Base-by-base conservation (phyloP, 2,113 vertebrate species). In the Fregata magnificens region DNA sequence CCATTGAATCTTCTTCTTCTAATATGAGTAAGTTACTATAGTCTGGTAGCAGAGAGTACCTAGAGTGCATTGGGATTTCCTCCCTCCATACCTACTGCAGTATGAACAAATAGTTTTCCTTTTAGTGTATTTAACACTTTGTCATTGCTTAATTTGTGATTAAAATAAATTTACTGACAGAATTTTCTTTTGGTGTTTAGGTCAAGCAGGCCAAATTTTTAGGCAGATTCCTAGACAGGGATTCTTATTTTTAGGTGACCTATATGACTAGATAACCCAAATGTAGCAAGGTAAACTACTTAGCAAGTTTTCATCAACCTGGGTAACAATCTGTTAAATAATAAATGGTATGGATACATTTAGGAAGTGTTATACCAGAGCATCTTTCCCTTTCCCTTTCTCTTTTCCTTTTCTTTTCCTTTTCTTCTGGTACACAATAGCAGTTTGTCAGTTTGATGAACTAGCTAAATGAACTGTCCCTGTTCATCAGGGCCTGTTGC, bases 41-140 rank as follows among this genome's bases (percentile, higher is more conserved):
- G 11, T 38, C 5, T 5, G 10, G 4, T 12, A 89, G 34, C 24
- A 72, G 19, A 58, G 40, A 73, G 11, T 44, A 65, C 7, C 12
- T 34, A 31, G 21, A 36, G 5, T 29, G 1, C 9, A 16, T 31
- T 0, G 0, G 6, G 10, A 45, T 61, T 80, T 81, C 11, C 6
- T 76, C 8, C 22, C 38, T 85, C 47, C 16, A 8, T 16, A 25
- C 2, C 19, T 40, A 32, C 25, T 13, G 9, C 28, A 66, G 4
- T 7, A 81, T 5, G 22, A 56, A 65, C 24, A 80, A 90, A 80
- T 69, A 9, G 1, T 36, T 56, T 11, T 13, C 17, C 17, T 5
- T 25, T 52, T 56, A 69, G 5, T 44, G 16, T 40, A 70, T 53
- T 87, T 73, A 61, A 61, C 3, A 44, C 9, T 91, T 91, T 67